Evolutionary conservation across 2,113 vertebrate genomes (phyloP).

Genomic region (Lycaon pictus): DNA sequence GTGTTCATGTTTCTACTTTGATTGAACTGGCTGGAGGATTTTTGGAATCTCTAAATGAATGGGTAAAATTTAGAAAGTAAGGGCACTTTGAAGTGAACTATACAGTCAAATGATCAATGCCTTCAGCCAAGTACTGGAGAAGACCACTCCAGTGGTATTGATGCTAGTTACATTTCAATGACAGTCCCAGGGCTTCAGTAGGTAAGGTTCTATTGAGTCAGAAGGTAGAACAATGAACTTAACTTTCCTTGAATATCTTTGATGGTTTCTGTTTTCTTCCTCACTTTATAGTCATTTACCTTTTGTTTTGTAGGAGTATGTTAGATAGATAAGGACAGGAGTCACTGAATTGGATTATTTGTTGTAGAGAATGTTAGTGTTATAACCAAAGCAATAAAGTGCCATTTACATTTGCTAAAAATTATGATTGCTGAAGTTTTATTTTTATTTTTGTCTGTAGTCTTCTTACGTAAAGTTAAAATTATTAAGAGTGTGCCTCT

Average conservation of each 20-base stretch:
- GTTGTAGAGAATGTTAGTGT: not conserved
- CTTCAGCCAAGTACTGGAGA: not conserved
- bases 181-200: not conserved
- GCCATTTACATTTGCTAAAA: not conserved
- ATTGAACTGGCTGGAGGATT: not conserved
- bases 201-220: not conserved
- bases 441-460: constrained; percentile 15
- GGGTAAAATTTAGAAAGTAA: not conserved
- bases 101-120: not conserved
- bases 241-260: not conserved
- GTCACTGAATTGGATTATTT: not conserved
- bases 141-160: not conserved
- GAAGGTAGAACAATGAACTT: not conserved
- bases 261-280: not conserved
- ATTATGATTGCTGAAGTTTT: not conserved
- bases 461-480: not conserved
- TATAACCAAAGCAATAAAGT: not conserved
- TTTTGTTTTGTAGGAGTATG: constrained; percentile 20
- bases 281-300: not conserved
- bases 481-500: not conserved
- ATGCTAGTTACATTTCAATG: not conserved
- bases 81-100: not conserved
- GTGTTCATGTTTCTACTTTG: constrained; percentile 40
- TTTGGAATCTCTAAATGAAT: not conserved
- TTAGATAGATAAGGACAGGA: not conserved